Percentiles rank a stretch among this genome's conserved stretches.
Conservation (phyloP, 2,888 invertebrate genomes). For the Cataglyphis rosenhaueri region DNA sequence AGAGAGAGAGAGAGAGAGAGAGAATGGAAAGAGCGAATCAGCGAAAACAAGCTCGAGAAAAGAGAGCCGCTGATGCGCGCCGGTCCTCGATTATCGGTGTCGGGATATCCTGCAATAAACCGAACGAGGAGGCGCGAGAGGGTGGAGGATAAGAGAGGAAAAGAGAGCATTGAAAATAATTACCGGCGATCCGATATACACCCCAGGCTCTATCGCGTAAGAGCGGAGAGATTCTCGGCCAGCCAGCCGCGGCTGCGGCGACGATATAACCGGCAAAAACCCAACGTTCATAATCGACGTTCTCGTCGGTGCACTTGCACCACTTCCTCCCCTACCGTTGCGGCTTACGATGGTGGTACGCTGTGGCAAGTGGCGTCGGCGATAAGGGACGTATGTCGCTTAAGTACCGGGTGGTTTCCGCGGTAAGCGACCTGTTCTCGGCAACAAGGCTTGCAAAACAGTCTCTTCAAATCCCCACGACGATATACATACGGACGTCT, state of each 20-base stretch:
- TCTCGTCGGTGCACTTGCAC: not conserved
- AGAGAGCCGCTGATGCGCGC: slow-evolving; percentile 69
- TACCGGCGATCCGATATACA: slow-evolving; percentile 70
- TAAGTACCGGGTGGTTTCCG: slow-evolving; percentile 41
- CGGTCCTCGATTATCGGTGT: slow-evolving; percentile 52
- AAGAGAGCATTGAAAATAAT: slow-evolving; percentile 72
- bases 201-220: slow-evolving; percentile 27
- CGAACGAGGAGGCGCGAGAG: slow-evolving; percentile 62
- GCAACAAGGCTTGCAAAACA: not conserved
- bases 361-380: slow-evolving; percentile 38
- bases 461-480: not conserved
- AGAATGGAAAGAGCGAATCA: slow-evolving; percentile 39
- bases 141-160: slow-evolving; percentile 5
- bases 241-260: not conserved
- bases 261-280: slow-evolving; percentile 37
- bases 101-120: slow-evolving; percentile 78
- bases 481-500: slow-evolving; percentile 12
- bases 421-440: slow-evolving; percentile 13
- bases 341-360: slow-evolving; percentile 60
- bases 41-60: slow-evolving; percentile 64
- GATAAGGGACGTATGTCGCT: slow-evolving; percentile 58
- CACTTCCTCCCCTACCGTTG: slow-evolving; percentile 32
- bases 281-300: slow-evolving; percentile 60
- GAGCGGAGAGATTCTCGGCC: slow-evolving; percentile 49
- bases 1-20: not conserved